Base-by-base conservation (phyloP, 2,888 invertebrate species). In the Carterocephalus palaemon region DNA sequence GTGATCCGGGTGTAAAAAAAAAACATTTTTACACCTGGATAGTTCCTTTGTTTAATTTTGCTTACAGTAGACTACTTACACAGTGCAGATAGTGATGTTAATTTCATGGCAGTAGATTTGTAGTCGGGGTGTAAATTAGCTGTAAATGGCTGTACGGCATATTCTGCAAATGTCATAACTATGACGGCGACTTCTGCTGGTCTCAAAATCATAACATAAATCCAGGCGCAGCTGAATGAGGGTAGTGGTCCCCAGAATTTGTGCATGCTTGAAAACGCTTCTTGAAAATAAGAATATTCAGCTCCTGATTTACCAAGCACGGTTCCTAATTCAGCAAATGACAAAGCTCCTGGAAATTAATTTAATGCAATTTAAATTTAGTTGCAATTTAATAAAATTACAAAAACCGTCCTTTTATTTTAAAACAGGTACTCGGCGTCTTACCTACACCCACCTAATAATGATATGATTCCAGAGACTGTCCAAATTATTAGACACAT, bases 131-230 rank as follows among this genome's bases (percentile, higher is more conserved):
- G 70, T 46, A 90, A 65, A 46, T 83, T 62, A 20, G 62, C 53
- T 1, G 81, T 64, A 56, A 93, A 88, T 0, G 93, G 93, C 62
- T 91, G 90, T 48, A 92, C 90, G 12, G 91, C 86, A 66, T 94
- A 94, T 71, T 93, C 92, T 2, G 93, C 90, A 69, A 93, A 94
- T 0, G 93, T 93, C 67, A 94, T 84, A 2, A 91, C 90, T 46
- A 94, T 90, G 13, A 94, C 91, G 8, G 94, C 93, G 0, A 93
- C 91, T 81, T 93, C 93, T 1, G 93, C 93, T 0, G 94, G 94
- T 52, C 93, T 83, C 17, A 94, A 82, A 33, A 93, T 89, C 38
- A 93, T 78, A 1, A 93, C 92, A 70, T 92, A 92, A 16, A 93
- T 90, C 93, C 93, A 95, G 3, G 93, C 90, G 60, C 91, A 93